Evolutionary conservation across 1,140 invertebrate genomes (phyloP).

Genomic region (Propsilocerus akamusi): DNA sequence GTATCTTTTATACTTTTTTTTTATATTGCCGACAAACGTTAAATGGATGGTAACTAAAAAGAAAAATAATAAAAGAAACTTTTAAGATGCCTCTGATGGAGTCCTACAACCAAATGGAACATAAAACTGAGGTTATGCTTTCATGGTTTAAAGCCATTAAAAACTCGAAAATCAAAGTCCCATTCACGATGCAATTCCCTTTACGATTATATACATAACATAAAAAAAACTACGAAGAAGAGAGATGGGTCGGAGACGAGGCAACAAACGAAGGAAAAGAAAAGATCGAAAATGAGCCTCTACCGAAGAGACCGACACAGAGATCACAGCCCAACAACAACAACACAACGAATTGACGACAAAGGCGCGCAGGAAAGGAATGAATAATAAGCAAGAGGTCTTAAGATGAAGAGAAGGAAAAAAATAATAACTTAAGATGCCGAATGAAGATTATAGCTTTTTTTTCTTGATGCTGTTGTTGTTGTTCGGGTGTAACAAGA

Average conservation of each 20-base stretch:
- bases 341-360: neutral
- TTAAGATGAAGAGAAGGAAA: neutral
- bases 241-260: neutral
- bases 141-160: too few relatives aligned
- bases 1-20: too few relatives aligned
- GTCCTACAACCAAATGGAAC: neutral
- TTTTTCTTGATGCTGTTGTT: too few relatives aligned
- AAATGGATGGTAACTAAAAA: too few relatives aligned
- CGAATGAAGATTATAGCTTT: too few relatives aligned
- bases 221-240: neutral
- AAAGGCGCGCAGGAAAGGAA: neutral
- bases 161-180: too few relatives aligned
- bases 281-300: neutral
- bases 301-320: neutral
- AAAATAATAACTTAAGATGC: conserved; percentile 2
- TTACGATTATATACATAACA: neutral
- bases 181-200: too few relatives aligned
- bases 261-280: neutral
- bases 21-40: neutral
- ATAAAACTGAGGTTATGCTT: too few relatives aligned
- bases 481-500: neutral
- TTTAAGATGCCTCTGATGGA: neutral
- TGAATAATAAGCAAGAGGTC: neutral
- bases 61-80: neutral
- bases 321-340: neutral